These are phyloP conservation scores for Pachycephus smyrnensis DNA, from an alignment of 2,888 invertebrate species.

Conservation along the genomic window DNA sequence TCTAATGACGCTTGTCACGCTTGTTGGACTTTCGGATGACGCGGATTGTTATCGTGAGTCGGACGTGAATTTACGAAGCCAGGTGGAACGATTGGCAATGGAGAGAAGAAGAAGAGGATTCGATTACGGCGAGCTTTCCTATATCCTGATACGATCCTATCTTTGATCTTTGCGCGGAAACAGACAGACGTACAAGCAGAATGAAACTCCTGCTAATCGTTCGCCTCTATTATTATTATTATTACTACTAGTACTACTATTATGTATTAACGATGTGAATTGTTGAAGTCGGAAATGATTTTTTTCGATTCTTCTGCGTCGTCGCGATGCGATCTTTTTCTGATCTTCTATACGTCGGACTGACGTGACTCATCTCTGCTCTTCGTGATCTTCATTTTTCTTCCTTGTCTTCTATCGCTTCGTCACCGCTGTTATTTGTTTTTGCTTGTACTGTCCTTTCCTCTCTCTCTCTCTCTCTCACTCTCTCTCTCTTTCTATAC, in stretches of 20 bases:
- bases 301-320: constrained; percentile 6
- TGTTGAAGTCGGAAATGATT: background rate
- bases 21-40: background rate
- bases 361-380: background rate
- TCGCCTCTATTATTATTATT: background rate
- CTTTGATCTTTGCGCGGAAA: background rate
- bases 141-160: background rate
- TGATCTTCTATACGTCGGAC: background rate
- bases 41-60: background rate
- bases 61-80: background rate
- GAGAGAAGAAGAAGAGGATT: background rate
- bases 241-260: constrained; percentile 16
- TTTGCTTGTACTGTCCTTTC: constrained; percentile 9
- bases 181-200: background rate
- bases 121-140: background rate
- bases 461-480: too few species aligned
- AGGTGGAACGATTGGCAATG: background rate
- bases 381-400: background rate
- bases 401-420: constrained; percentile 6
- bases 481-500: too few species aligned
- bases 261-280: background rate
- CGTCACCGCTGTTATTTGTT: constrained; percentile 5
- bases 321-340: background rate
- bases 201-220: background rate
- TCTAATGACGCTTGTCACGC: background rate